Evolutionary conservation across 2,113 vertebrate species (phyloP).

Genomic region (Tylochromis polylepis): DNA sequence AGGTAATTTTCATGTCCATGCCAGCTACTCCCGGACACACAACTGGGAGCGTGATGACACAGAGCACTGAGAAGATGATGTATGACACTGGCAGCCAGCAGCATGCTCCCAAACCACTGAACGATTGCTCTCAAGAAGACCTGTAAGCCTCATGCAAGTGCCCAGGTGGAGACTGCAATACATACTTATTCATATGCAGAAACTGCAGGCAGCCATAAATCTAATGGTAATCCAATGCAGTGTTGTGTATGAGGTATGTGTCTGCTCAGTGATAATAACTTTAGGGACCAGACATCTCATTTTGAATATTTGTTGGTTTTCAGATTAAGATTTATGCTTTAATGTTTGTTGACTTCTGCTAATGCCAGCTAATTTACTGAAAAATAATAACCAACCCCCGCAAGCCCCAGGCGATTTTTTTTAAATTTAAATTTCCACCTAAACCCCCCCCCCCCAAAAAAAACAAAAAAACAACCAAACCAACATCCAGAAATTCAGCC

Average conservation of each 20-base stretch:
- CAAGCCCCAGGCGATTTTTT: not conserved
- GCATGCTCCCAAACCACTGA: conserved; percentile 18
- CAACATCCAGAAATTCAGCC: not conserved
- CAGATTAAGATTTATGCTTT: not conserved
- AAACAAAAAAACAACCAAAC: not conserved
- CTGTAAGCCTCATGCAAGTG: not conserved
- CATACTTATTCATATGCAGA: not conserved
- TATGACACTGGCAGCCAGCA: conserved; percentile 1
- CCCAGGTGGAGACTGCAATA: conserved; percentile 1
- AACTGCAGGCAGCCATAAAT: not conserved
- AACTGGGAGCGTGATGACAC: conserved; percentile 8
- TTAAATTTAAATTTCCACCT: not conserved
- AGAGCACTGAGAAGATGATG: conserved; percentile 22
- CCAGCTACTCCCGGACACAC: not conserved
- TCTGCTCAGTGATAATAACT: not conserved
- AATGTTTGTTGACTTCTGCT: not conserved
- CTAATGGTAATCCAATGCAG: not conserved
- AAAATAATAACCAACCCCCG: not conserved
- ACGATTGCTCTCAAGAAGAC: not conserved
- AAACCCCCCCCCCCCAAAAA: too few species aligned
- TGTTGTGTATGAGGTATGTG: not conserved
- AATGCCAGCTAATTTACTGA: not conserved
- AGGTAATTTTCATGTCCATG: not conserved
- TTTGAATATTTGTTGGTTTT: not conserved
- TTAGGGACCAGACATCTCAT: not conserved